A percentile compares a stretch with the other conserved stretches of the same genome.
Conservation (phyloP, 1,140 invertebrate genomes). For the Tribolium madens region DNA sequence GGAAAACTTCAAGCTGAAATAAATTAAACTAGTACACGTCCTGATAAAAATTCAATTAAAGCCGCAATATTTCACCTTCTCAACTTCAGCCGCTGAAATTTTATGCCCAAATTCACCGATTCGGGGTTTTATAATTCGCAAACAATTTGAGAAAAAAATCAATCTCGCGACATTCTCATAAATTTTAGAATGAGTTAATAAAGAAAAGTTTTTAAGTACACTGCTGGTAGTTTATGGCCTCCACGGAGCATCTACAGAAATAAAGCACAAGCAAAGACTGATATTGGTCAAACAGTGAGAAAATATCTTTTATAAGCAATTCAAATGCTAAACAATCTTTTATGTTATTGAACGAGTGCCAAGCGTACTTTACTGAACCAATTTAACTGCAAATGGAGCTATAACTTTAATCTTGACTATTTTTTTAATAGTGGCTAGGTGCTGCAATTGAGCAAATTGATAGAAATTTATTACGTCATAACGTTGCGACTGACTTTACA, state of each 20-base stretch:
- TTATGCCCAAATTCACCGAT: neutral
- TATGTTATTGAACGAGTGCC: constrained; percentile 37
- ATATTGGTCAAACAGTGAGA: constrained; percentile 30
- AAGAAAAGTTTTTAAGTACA: neutral
- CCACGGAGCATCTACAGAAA: neutral
- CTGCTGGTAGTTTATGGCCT: neutral
- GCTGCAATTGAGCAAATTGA: constrained; percentile 27
- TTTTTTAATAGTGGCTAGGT: constrained; percentile 11
- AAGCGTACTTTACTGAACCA: constrained; percentile 36
- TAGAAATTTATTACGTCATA: constrained; percentile 1
- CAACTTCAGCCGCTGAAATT: constrained; percentile 9
- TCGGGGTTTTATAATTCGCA: neutral
- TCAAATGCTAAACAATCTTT: constrained; percentile 42
- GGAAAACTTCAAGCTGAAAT: neutral
- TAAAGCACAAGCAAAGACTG: neutral
- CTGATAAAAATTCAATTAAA: constrained; percentile 33
- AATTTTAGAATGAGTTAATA: neutral
- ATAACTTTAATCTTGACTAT: constrained; percentile 32
- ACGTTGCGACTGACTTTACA: neutral
- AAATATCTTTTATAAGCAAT: constrained; percentile 28
- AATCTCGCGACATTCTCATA: too few species aligned
- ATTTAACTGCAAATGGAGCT: constrained; percentile 35
- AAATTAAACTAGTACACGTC: constrained; percentile 23
- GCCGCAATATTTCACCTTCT: constrained; percentile 20
- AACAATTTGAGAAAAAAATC: neutral